Evolutionary conservation across 1,140 invertebrate species (phyloP).

Genomic region (Maconellicoccus hirsutus): DNA sequence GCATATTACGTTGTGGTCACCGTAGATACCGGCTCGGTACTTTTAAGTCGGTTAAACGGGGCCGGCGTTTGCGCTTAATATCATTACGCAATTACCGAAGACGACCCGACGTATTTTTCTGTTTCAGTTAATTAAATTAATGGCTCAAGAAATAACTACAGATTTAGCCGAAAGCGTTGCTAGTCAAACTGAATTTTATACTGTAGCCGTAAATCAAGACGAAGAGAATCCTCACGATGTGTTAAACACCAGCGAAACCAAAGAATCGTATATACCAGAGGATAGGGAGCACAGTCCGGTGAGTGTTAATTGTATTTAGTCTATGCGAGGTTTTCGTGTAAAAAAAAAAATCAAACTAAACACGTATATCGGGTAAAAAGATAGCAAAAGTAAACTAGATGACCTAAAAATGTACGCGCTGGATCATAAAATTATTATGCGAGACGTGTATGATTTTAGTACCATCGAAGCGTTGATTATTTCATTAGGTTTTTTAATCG

Average conservation of each 20-base stretch:
- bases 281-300: conserved; percentile 12
- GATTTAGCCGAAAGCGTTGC: conserved; percentile 15
- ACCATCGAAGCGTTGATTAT: not conserved
- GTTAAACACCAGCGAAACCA: conserved; percentile 17
- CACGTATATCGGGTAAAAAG: not conserved
- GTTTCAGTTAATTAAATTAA: conserved; percentile 19
- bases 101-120: not conserved
- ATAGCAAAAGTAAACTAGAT: conserved; percentile 13
- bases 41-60: too few species aligned
- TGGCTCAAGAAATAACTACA: conserved; percentile 15
- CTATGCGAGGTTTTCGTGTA: not conserved
- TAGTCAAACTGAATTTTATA: conserved; percentile 18
- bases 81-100: too few species aligned
- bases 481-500: not conserved
- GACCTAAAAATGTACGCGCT: not conserved
- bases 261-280: conserved; percentile 4
- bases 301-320: conserved; percentile 4
- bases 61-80: too few species aligned
- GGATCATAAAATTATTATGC: conserved; percentile 18
- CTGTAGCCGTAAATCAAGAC: conserved; percentile 7
- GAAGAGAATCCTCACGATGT: not conserved
- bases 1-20: too few species aligned
- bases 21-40: too few species aligned
- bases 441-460: not conserved
- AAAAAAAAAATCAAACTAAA: not conserved